Evolutionary conservation across 1,140 invertebrate species (phyloP), one percentile per base, ranked within the genome.

Genomic region (Pentalonia nigronervosa): DNA sequence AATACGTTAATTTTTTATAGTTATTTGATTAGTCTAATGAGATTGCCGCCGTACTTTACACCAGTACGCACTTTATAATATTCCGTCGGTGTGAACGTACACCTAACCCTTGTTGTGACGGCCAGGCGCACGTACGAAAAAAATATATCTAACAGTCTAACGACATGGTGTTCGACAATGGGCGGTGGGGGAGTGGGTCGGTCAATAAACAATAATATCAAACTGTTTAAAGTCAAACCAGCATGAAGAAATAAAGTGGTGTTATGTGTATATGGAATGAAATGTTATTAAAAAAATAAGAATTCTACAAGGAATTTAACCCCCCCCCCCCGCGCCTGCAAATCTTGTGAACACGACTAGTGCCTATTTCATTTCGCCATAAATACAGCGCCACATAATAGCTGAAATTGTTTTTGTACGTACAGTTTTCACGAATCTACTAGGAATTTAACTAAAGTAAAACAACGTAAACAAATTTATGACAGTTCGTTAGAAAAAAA

Each of bases 1-100:
- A 45, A 25, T 23, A 41, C 30, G 41, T 23, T 45, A 84, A 84
- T 84, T 36, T 84, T 84, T 36, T 84, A 30, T 23, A 36, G 23
- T 84, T 84, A 45, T 84, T 84, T 25, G 83, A 84, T 84, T 84
- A 84, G 83, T 23, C 23, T 84, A 84, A 84, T 14, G 41, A 45
- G 83, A 45, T 36, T 36, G 23, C 23, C 23, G 2, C 21, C 4
- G 23, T 84, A 41, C 50, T 84, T 84, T 11, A 2, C 36, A 14
- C 41, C 9, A 0, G 41, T 25, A 36, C 2, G 23, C 83, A 84
- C 41, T 76, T 76, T 17, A 76, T n/a, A 34, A n/a, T 76, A n/a
- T 76, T 76, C 1, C 1, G 60, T 76, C 30, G 60, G 9, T 7
- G 60, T 17, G 4, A 76, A 76, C 30, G 60, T n/a, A 76, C 60